phyloP scores from a whole-genome alignment of 2,797 vertebrate genomes.

The Dromococcyx pavoninus region DNA sequence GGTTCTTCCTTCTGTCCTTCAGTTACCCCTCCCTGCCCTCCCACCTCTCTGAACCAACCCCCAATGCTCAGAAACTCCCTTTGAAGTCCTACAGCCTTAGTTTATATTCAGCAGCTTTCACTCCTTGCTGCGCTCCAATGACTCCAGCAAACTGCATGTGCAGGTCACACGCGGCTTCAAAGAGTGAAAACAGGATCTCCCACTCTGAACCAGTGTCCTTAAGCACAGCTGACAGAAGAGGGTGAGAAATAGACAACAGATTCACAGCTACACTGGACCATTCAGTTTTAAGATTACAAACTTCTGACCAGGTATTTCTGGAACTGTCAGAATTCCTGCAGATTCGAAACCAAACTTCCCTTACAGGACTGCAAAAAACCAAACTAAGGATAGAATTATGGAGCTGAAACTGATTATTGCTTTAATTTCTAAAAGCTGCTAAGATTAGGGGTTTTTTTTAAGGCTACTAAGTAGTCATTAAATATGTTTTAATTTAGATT shows the following conservation, averaged over 20 bases:
- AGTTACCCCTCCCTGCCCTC: not conserved
- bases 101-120: not conserved
- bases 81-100: not conserved
- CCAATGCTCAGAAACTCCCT: not conserved
- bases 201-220: not conserved
- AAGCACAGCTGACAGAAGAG: rapidly evolving
- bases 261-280: not conserved
- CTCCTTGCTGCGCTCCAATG: not conserved
- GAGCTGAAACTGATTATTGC: not conserved
- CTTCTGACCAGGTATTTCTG: rapidly evolving
- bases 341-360: not conserved
- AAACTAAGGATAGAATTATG: not conserved
- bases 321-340: not conserved
- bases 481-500: constrained; percentile 12
- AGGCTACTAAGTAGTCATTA: not conserved
- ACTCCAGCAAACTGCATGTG: not conserved
- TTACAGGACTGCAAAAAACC: not conserved
- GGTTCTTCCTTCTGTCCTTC: not conserved
- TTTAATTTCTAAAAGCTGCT: constrained; percentile 12
- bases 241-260: not conserved
- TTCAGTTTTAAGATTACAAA: not conserved
- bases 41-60: not conserved
- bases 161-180: not conserved
- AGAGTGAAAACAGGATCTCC: not conserved
- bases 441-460: not conserved